Evolutionary conservation across 2,797 vertebrate species (phyloP).

Genomic region (Peromyscus nudipes): DNA sequence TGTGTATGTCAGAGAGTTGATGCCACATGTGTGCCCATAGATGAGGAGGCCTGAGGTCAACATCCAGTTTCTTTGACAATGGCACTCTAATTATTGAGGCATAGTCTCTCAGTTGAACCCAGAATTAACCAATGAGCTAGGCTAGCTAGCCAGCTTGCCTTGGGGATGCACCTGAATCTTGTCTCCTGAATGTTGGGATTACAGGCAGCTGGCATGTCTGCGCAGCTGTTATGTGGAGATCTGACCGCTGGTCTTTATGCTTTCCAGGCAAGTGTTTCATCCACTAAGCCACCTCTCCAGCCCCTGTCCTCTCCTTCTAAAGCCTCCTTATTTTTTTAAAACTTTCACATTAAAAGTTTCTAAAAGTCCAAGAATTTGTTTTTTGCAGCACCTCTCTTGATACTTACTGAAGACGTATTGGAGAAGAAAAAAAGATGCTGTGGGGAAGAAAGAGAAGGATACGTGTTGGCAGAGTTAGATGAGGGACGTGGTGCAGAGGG

Average conservation of each 20-base stretch:
- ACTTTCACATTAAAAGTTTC: neutral
- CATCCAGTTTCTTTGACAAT: neutral
- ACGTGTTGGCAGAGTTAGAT: neutral
- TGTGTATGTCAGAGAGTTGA: neutral
- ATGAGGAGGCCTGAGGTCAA: neutral
- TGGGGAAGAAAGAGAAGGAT: neutral
- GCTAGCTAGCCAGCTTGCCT: neutral
- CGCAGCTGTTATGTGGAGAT: neutral
- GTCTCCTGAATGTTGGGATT: neutral
- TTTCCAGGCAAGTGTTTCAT: neutral
- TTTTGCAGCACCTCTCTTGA: neutral
- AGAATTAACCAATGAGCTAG: neutral
- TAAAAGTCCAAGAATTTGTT: neutral
- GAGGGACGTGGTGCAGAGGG: neutral
- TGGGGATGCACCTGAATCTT: neutral
- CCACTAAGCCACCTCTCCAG: neutral
- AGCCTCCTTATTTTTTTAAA: constrained; percentile 3
- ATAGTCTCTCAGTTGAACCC: neutral
- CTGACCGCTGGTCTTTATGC: neutral
- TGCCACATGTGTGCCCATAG: neutral
- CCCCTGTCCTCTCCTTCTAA: neutral
- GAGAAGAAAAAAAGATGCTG: neutral
- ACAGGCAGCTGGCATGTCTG: neutral
- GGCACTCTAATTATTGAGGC: neutral
- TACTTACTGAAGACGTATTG: neutral